These are phyloP conservation scores for Cylindroiulus punctatus DNA, from an alignment of 2,888 invertebrate species.

Conservation along the genomic window DNA sequence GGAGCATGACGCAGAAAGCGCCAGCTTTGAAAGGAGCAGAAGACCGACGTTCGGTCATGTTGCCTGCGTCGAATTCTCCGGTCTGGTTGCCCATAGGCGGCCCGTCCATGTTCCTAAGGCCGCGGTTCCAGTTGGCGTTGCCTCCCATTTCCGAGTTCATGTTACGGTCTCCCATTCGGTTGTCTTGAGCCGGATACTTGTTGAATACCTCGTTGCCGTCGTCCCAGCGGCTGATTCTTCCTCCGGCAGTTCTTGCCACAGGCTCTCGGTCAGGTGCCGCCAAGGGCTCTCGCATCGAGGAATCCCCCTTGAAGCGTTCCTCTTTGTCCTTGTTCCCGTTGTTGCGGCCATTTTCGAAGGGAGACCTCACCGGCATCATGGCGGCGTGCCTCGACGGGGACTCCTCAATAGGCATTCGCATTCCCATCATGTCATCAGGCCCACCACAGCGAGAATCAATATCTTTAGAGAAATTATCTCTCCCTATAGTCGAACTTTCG, in stretches of 20 bases:
- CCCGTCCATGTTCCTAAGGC: background rate
- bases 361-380: background rate
- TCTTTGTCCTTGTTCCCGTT: constrained; percentile 23
- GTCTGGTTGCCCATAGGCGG: background rate
- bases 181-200: background rate
- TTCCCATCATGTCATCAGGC: constrained; percentile 22
- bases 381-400: background rate
- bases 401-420: background rate
- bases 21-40: background rate
- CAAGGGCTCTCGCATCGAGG: background rate
- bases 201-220: constrained; percentile 8
- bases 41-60: background rate
- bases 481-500: background rate
- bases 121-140: background rate
- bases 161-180: constrained; percentile 4
- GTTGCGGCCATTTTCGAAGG: constrained; percentile 17
- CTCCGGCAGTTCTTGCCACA: background rate
- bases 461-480: background rate
- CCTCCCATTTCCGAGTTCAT: background rate
- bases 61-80: background rate
- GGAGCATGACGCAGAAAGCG: constrained; percentile 75
- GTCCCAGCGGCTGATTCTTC: constrained; percentile 49
- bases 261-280: background rate
- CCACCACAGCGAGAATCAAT: constrained; percentile 31
- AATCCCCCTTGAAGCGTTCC: background rate